Evolutionary conservation across 2,888 invertebrate species (phyloP).

Genomic region (Lithophane socia): DNA sequence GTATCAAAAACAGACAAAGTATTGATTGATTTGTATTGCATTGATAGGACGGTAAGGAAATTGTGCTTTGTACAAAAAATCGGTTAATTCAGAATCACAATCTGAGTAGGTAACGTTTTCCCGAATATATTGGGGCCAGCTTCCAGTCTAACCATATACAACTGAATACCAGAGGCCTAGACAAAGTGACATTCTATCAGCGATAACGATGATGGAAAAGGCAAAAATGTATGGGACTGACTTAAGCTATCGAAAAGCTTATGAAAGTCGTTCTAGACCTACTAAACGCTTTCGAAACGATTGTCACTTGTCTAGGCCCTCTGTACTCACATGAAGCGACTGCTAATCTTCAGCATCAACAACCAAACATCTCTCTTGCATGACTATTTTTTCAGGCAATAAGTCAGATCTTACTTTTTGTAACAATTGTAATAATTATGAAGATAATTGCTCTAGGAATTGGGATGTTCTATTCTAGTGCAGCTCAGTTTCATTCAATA

Average conservation of each 20-base stretch:
- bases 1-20: background rate
- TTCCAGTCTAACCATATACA: background rate
- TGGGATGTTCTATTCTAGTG: too few species aligned
- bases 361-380: background rate
- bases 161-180: too few species aligned
- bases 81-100: background rate
- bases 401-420: background rate
- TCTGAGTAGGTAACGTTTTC: background rate
- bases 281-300: too few species aligned
- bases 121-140: background rate
- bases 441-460: too few species aligned
- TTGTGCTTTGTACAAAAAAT: background rate
- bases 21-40: background rate
- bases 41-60: background rate
- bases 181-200: too few species aligned
- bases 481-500: too few species aligned
- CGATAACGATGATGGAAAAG: too few species aligned
- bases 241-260: too few species aligned
- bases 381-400: background rate
- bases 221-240: too few species aligned
- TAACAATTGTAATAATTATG: background rate
- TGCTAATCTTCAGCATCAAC: too few species aligned
- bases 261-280: too few species aligned
- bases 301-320: too few species aligned
- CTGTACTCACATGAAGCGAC: background rate